Evolutionary conservation across 2,113 vertebrate species (phyloP), one percentile per base, ranked within the genome.

Genomic region (Vimba vimba): DNA sequence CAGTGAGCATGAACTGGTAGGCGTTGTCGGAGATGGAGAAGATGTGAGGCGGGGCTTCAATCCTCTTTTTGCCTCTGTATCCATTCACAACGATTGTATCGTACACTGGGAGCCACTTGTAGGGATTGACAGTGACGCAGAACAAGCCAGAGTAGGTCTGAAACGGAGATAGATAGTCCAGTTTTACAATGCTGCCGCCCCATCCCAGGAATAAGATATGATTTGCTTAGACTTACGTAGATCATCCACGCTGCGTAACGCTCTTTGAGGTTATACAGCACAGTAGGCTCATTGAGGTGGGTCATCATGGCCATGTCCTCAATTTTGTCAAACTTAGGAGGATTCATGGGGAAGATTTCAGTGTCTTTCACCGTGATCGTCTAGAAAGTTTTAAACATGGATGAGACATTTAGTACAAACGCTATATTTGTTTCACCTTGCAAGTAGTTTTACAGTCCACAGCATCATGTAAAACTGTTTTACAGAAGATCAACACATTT

Each of bases 91-190:
- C 73, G n/a, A 75, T 6, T 50, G 73, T 1, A 33, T 95, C 93
- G 25, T 97, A 98, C 87, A 96, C 96, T 0, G 96, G 96, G 81
- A 97, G 89, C 95, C 96, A 97, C 93, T 97, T 96, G 91, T 96
- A 96, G 91, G 96, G 95, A 89, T 97, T 97, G 90, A 97, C 95
- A 0, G 96, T 97, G 91, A 96, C 93, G 0, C 96, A 97, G 93
- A 97, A 97, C 8, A 97, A 90, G 45, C 96, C 96, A 0, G 95
- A 97, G 91, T 97, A 97, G 76, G 96, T 97, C 96, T 97, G 88
- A 79, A 79, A 79, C 27, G 2, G 12, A 62, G 78, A 62, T 23
- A 19, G 50, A 77, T 60, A n/a, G 27, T 33, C 33, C 19, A 79
- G 30, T 23, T 13, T 62, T 17, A 39, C 30, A 43, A 39, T 62